Percentiles rank a stretch among this genome's conserved stretches.
phyloP scores from a whole-genome alignment of 2,113 vertebrate genomes.

The Cavia aperea region DNA sequence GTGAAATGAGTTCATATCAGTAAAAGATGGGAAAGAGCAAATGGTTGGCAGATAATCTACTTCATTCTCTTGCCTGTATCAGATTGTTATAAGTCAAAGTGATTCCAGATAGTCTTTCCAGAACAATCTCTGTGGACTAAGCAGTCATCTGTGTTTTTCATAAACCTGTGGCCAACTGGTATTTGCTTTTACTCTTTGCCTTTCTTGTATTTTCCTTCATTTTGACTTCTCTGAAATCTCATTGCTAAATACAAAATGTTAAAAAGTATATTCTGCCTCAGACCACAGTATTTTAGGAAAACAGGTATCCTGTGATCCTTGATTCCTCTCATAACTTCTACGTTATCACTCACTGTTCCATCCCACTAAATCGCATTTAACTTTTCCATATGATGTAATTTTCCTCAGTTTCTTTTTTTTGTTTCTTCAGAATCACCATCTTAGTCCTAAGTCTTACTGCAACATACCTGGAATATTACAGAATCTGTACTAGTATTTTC shows the following conservation, averaged over 20 bases:
- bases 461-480: background rate
- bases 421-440: background rate
- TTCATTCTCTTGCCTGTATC: background rate
- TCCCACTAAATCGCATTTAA: background rate
- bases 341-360: background rate
- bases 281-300: background rate
- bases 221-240: background rate
- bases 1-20: background rate
- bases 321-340: background rate
- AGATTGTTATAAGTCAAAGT: background rate
- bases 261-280: background rate
- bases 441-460: background rate
- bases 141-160: background rate
- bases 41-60: background rate
- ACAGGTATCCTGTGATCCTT: background rate
- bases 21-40: background rate
- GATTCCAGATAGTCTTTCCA: background rate
- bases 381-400: background rate
- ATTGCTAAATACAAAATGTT: background rate
- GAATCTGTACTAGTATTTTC: background rate
- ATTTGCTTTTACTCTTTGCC: background rate
- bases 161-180: background rate
- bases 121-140: background rate
- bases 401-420: background rate
- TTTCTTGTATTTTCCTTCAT: background rate